Evolutionary conservation across 2,888 invertebrate species (phyloP), one percentile per base, ranked within the genome.

Genomic region (Lepas anatifera): DNA sequence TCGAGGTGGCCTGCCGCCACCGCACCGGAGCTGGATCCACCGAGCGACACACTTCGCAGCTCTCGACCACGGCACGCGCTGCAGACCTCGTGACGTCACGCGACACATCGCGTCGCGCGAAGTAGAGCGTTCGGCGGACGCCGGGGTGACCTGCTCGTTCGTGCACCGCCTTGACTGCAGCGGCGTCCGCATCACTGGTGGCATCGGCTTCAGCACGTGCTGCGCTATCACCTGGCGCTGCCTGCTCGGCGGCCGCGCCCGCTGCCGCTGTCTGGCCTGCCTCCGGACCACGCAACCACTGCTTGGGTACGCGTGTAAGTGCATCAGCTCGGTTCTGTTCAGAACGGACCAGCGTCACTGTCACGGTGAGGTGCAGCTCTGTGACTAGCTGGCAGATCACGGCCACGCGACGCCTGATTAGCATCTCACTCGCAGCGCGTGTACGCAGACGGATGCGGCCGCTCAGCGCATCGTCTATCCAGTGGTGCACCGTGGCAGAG

Each of bases 241-340:
- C 48, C 6, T 25, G n/a, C 2, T 18, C n/a, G 4, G 8, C 25
- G 25, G 48, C 48, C 4, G 25, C n/a, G n/a, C n/a, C n/a, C n/a
- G n/a, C n/a, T n/a, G n/a, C n/a, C n/a, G n/a, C n/a, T n/a, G n/a
- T n/a, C n/a, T n/a, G n/a, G n/a, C n/a, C n/a, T n/a, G n/a, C n/a
- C 16, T 18, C 46, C 16, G 11, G 10, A 10, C 8, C 48, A 25
- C 10, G 46, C 66, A 70, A 64, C 69, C 71, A 71, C 25, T 66
- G 37, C 63, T 35, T 43, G 8, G 41, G 69, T 2, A 69, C 66
- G 18, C 69, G 69, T 7, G 67, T 71, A 27, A 71, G 35, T 27
- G 39, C 41, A 35, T 69, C 71, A 16, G 69, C 71, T n/a, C 22
- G 66, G 29, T 69, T 66, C 13, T 25, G 67, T 3, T n/a, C 52